A percentile compares a stretch with the other conserved stretches of the same genome.
These are phyloP conservation scores for Acipenser transmontanus DNA, from an alignment of 2,797 vertebrate genomes.

Conservation along the genomic window DNA sequence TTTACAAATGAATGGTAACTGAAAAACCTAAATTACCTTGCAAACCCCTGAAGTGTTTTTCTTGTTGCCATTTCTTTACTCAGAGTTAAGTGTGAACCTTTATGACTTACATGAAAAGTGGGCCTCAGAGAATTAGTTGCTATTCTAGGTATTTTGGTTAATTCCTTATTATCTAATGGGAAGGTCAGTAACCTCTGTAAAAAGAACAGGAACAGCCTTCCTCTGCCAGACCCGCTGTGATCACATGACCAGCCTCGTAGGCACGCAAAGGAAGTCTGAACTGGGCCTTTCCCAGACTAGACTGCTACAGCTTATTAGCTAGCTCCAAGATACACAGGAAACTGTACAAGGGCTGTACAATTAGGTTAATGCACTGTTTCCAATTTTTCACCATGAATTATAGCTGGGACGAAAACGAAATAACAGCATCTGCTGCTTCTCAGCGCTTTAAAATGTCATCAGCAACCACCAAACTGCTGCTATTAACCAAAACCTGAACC, in stretches of 20 bases:
- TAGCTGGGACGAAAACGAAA: background rate
- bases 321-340: conserved; percentile 28
- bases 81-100: background rate
- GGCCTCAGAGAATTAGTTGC: conserved; percentile 13
- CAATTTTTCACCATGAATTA: conserved; percentile 9
- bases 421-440: conserved; percentile 26
- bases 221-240: too few relatives aligned
- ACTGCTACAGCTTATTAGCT: background rate
- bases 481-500: conserved; percentile 7
- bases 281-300: conserved; percentile 23
- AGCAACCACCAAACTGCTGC: conserved; percentile 13
- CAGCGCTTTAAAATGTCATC: conserved; percentile 26
- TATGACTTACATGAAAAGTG: background rate
- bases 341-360: background rate
- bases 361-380: background rate
- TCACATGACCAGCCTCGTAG: background rate
- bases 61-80: background rate
- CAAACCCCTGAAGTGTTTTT: too few relatives aligned
- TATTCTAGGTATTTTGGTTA: conserved; percentile 17
- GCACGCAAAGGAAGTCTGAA: conserved; percentile 19
- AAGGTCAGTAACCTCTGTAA: conserved; percentile 5
- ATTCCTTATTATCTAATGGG: conserved; percentile 14
- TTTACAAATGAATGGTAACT: too few relatives aligned
- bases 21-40: too few relatives aligned
- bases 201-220: too few relatives aligned